Evolutionary conservation across 2,888 invertebrate species (phyloP).

Genomic region (Zhuqinia jingwanae): DNA sequence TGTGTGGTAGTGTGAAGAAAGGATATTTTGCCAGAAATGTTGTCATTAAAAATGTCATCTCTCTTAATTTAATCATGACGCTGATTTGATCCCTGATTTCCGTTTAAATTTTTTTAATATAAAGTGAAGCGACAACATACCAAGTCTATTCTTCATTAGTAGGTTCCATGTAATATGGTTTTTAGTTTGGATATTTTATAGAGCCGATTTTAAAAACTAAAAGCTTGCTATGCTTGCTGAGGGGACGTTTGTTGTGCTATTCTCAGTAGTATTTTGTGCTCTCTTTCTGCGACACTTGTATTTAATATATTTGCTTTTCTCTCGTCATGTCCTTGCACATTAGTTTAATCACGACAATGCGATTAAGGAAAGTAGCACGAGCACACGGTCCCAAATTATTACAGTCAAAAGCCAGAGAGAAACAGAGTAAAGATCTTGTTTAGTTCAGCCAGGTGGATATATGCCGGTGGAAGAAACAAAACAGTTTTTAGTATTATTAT

Average conservation of each 20-base stretch:
- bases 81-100: background rate
- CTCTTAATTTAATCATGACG: conserved; percentile 2
- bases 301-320: background rate
- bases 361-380: conserved; percentile 51
- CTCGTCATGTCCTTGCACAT: background rate
- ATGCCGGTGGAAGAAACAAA: background rate
- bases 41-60: conserved; percentile 4
- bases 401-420: background rate
- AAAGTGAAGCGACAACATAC: background rate
- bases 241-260: background rate
- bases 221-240: too few species aligned
- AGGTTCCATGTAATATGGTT: background rate
- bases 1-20: background rate
- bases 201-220: too few species aligned
- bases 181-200: too few species aligned
- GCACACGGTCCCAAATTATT: conserved; percentile 24
- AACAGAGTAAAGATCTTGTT: background rate
- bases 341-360: conserved; percentile 39
- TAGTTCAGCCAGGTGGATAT: conserved; percentile 5
- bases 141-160: background rate
- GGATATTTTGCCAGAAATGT: background rate
- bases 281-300: too few species aligned
- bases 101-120: background rate
- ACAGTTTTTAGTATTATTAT: too few species aligned
- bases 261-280: background rate